phyloP scores from a whole-genome alignment of 1,140 invertebrate species.

The Dysdera silvatica region DNA sequence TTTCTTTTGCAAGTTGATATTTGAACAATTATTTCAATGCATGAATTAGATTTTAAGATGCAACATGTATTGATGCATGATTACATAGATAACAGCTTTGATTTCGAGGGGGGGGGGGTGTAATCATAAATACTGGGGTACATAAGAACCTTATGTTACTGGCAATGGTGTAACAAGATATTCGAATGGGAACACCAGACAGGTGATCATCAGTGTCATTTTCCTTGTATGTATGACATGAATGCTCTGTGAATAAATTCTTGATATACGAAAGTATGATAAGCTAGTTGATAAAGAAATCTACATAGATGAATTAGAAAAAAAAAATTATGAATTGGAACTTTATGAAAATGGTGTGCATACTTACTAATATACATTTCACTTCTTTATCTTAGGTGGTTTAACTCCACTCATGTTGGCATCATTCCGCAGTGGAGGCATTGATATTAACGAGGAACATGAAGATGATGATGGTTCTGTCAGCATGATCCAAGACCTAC shows the following conservation, averaged over 20 bases:
- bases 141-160: no score
- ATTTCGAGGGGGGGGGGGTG: no score
- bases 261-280: no score
- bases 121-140: no score
- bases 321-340: not conserved
- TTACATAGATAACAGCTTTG: not conserved
- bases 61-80: not conserved
- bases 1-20: not conserved
- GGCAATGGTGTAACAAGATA: no score
- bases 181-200: no score
- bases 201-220: no score
- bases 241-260: no score
- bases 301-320: not conserved
- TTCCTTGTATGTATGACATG: no score
- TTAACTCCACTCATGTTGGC: conserved; percentile 94
- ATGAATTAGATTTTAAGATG: no score
- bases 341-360: not conserved
- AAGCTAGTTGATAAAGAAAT: no score
- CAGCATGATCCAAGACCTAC: conserved; percentile 78
- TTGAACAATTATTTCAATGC: not conserved
- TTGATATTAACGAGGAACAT: conserved; percentile 23
- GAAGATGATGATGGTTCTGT: conserved; percentile 30
- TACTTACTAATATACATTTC: not conserved
- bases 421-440: conserved; percentile 44
- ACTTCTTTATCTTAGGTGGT: conserved; percentile 49